Base-by-base conservation (phyloP, 2,797 vertebrate species). In the Typhlichthys eigenmanni region DNA sequence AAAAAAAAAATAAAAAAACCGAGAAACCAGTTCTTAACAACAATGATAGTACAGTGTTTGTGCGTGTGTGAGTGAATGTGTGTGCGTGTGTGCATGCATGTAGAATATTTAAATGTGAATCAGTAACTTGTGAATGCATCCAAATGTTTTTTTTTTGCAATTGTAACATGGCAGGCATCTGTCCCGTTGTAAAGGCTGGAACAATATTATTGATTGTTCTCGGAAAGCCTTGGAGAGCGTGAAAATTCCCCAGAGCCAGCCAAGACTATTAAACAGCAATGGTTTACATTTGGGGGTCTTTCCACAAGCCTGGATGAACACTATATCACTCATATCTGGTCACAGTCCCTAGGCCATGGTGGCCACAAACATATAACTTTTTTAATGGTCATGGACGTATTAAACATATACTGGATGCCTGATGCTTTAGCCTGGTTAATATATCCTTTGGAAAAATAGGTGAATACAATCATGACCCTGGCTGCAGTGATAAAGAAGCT, bases 11-110 rank as follows among this genome's bases (percentile, higher is more conserved):
- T 9, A 2, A 38, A 4, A 7, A 38, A 34, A 58, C 75, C 64
- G 72, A 79, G 68, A 81, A 76, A 47, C 54, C 76, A 66, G 55
- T 47, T 7, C 47, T 58, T 34, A 29, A 19, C 67, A 50, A 54
- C 56, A 48, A 32, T 65, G n/a, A 29, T 24, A 24, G 24, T 24
- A 24, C 24, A 24, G 24, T 24, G 24, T 24, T 1, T 5, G 19
- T 0, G 10, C 3, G 19, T 52, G 24, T 58, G 56, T 48, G 47
- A 32, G 47, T 43, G 29, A 14, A 53, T 57, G 54, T 54, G 55
- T 52, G 19, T 47, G 55, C 3, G 24, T 34, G 34, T 34, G 24
- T 55, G 53, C 16, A n/a, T 38, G 55, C 19, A 19, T 17, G 19
- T 19, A 19, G 2, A 2, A 34, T 47, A 16, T 14, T 11, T 2